phyloP scores from a whole-genome alignment of 2,888 invertebrate genomes.

The Lasiommata megera region DNA sequence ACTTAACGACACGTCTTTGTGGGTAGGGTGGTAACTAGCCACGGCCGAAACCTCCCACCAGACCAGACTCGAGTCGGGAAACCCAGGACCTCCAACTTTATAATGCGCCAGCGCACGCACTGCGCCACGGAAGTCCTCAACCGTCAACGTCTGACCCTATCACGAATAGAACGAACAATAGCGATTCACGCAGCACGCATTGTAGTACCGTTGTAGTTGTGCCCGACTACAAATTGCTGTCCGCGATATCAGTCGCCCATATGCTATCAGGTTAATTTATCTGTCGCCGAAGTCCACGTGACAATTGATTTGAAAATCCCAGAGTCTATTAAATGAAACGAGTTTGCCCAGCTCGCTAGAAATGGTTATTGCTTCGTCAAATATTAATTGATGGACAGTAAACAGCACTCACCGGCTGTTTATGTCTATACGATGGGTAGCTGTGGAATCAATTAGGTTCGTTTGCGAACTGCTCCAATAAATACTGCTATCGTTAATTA shows the following conservation, averaged over 20 bases:
- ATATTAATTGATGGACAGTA: conserved; percentile 50
- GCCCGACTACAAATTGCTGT: conserved; percentile 30
- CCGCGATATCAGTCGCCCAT: not conserved
- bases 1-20: no score
- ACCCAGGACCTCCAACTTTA: no score
- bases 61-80: no score
- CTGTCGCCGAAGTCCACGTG: conserved; percentile 8
- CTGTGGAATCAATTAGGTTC: conserved; percentile 75
- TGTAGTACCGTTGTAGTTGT: no score
- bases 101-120: no score
- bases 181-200: no score
- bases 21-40: no score
- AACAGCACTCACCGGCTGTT: conserved; percentile 44
- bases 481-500: conserved; percentile 80
- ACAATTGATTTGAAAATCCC: conserved; percentile 20
- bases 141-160: no score
- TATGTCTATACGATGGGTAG: conserved; percentile 44
- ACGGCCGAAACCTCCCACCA: no score
- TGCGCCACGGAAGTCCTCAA: no score
- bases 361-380: conserved; percentile 30
- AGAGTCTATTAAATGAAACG: conserved; percentile 13
- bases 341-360: conserved; percentile 15
- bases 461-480: conserved; percentile 76
- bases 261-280: conserved; percentile 12
- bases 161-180: no score